Conservation (phyloP, 1,140 invertebrate species). For the Aphaenogaster rudis region DNA sequence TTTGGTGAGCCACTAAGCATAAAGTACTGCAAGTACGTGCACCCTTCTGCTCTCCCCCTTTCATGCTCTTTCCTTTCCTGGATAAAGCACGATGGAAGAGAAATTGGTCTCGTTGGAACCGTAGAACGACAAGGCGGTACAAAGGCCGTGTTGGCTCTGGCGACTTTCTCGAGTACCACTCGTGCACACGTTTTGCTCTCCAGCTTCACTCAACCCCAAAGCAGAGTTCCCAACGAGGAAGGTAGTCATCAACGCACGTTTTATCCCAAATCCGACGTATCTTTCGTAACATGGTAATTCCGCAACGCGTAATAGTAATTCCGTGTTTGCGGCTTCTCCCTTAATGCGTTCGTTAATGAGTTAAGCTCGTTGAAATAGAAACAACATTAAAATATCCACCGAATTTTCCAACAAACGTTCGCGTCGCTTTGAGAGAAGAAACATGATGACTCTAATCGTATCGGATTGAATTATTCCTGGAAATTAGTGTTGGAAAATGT, state of each 20-base stretch:
- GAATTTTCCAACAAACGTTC: background rate
- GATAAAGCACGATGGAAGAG: slow-evolving; percentile 69
- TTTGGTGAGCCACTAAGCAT: slow-evolving; percentile 2
- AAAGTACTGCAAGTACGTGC: slow-evolving; percentile 22
- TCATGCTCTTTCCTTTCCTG: slow-evolving; percentile 19
- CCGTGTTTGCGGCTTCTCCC: background rate
- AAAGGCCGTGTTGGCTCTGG: slow-evolving; percentile 59
- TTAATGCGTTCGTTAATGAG: background rate
- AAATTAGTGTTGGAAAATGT: background rate
- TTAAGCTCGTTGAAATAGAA: slow-evolving; percentile 17
- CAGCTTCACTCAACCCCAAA: slow-evolving; percentile 55
- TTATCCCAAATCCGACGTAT: slow-evolving; percentile 40
- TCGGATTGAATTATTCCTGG: background rate
- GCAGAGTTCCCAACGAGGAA: background rate
- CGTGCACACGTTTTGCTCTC: slow-evolving; percentile 65
- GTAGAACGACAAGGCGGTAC: slow-evolving; percentile 62
- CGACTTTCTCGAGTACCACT: slow-evolving; percentile 66
- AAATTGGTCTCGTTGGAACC: slow-evolving; percentile 68
- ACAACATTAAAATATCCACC: slow-evolving; percentile 14
- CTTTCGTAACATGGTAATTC: slow-evolving; percentile 8
- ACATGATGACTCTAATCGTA: background rate
- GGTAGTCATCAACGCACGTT: slow-evolving; percentile 43
- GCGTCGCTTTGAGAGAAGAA: background rate
- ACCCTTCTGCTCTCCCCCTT: background rate
- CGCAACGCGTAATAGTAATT: slow-evolving; percentile 20